phyloP scores from a whole-genome alignment of 1,140 invertebrate genomes.

The Diplogasteroides magnus region DNA sequence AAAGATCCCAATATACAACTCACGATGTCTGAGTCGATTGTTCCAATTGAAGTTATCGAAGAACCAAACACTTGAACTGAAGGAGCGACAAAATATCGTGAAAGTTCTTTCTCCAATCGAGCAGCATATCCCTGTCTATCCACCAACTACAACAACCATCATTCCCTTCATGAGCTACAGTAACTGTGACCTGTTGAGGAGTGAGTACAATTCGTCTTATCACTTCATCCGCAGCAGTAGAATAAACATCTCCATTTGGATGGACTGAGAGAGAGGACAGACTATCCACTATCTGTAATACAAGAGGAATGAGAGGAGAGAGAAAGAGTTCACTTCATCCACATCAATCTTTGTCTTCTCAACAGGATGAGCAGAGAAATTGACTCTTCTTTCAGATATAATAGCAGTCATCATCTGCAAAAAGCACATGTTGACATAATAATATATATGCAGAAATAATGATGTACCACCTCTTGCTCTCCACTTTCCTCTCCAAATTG shows the following conservation, averaged over 20 bases:
- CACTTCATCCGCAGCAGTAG: neutral
- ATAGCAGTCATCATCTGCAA: neutral
- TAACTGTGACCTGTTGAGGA: neutral
- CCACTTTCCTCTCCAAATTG: too few species aligned
- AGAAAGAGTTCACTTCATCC: neutral
- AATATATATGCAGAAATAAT: too few species aligned
- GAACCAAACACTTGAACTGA: slow-evolving; percentile 18
- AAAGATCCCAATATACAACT: neutral
- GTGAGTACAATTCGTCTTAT: neutral
- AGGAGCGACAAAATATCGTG: slow-evolving; percentile 9
- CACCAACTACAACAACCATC: neutral
- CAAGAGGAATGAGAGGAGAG: neutral
- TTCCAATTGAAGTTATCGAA: slow-evolving; percentile 17
- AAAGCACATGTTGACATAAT: too few species aligned
- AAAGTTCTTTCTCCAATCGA: neutral
- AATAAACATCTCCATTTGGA: neutral
- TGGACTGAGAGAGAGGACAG: neutral
- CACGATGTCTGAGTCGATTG: slow-evolving; percentile 18
- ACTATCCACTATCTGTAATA: neutral
- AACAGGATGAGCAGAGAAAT: neutral
- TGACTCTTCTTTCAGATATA: neutral
- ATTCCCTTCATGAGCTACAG: neutral
- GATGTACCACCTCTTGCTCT: too few species aligned
- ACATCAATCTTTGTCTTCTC: neutral
- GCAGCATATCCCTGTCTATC: neutral